A percentile compares a stretch with the other conserved stretches of the same genome.
phyloP scores from a whole-genome alignment of 2,797 vertebrate species.

The Glyptemys insculpta region DNA sequence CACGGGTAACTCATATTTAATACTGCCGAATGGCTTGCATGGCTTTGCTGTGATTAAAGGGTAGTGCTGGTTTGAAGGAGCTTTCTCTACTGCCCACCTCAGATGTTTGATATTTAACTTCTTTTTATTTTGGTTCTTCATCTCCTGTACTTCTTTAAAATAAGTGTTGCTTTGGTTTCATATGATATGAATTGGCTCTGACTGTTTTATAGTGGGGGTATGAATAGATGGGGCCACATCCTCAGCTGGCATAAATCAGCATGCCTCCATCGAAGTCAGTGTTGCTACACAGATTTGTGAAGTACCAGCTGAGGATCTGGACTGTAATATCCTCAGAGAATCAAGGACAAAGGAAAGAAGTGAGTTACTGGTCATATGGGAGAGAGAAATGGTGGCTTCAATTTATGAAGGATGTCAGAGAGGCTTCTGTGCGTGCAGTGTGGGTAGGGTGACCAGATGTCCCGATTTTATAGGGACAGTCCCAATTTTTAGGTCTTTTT shows the following conservation, averaged over 20 bases:
- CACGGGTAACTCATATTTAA: neutral
- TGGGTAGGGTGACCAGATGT: neutral
- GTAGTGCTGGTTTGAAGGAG: neutral
- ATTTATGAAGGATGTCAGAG: neutral
- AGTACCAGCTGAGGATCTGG: neutral
- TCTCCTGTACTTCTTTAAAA: neutral
- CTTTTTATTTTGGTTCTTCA: neutral
- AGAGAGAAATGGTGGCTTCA: neutral
- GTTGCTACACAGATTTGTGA: neutral
- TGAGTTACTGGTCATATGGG: neutral
- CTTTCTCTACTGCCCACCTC: neutral
- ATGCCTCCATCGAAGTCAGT: neutral
- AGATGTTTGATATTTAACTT: neutral
- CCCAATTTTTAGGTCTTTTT: too few species aligned
- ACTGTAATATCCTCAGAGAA: neutral
- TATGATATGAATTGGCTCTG: neutral
- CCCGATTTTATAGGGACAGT: too few species aligned
- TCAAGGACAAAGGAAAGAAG: neutral
- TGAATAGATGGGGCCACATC: rapidly evolving
- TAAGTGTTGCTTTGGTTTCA: neutral
- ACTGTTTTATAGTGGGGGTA: neutral
- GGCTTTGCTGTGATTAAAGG: neutral
- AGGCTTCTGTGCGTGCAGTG: neutral
- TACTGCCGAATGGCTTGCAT: neutral
- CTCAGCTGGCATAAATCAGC: neutral